Evolutionary conservation across 1,140 invertebrate species (phyloP), one percentile per base, ranked within the genome.

Genomic region (Dreissena polymorpha): DNA sequence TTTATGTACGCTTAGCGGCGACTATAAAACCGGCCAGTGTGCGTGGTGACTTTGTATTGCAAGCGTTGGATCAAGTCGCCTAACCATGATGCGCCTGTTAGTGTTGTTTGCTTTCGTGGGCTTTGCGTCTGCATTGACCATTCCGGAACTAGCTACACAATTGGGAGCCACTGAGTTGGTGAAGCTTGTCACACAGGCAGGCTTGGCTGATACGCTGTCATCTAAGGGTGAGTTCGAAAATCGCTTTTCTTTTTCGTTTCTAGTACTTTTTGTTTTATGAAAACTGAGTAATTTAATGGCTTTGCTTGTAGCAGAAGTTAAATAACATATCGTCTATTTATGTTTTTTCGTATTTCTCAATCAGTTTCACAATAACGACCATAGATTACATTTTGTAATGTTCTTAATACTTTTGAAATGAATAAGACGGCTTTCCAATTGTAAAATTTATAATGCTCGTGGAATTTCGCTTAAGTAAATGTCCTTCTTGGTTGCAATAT

Each of bases 81-180:
- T 39, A 3, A 64, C 8, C 3, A 77, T 77, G 74, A 77, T 65
- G 49, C 21, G 27, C 18, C 25, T 29, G 10, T 77, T 25, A 8
- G 16, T 77, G 49, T 23, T 77, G 2, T 10, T 53, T 50, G 63
- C 60, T 51, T 51, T 77, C 10, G 67, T 71, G 23, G 57, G 51
- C 25, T 29, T 25, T 12, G 53, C n/a, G 25, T 71, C 51, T 6
- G 67, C 51, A 12, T 29, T 51, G 23, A 88, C 86, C 60, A 67
- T 88, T 10, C 79, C 83, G 13, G 68, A 88, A 29, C 69, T 85
- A 29, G 86, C 86, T 6, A 69, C 77, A 39, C 50, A 70, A 27
- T 73, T 88, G 18, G 86, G 86, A n/a, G 86, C 86, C 12, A 88
- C 72, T 51, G 86, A 85, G 51, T 53, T 88, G 53, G 70, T 88